A percentile compares a stretch with the other conserved stretches of the same genome.
Conservation (phyloP, 2,113 vertebrate species). For the Pungitius pungitius region DNA sequence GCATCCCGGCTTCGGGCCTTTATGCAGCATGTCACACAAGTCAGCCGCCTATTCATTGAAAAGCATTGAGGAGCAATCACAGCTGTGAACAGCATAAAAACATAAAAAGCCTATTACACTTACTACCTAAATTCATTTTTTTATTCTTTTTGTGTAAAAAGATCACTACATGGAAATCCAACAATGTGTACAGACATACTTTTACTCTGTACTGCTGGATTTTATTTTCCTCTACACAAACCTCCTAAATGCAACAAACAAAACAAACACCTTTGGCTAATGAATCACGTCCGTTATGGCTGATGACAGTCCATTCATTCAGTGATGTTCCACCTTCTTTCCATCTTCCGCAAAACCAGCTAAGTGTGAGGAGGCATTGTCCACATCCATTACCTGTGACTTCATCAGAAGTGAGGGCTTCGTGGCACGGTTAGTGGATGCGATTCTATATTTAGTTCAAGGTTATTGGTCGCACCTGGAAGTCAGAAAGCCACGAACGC, state of each 20-base stretch:
- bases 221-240: neutral
- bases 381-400: neutral
- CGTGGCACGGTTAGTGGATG: neutral
- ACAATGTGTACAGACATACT: neutral
- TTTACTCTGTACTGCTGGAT: neutral
- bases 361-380: slow-evolving; percentile 17
- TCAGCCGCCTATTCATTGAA: slow-evolving; percentile 24
- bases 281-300: slow-evolving; percentile 29
- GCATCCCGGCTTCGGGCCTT: slow-evolving; percentile 11
- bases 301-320: slow-evolving; percentile 25
- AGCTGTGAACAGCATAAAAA: neutral
- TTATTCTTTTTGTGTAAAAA: slow-evolving; percentile 19
- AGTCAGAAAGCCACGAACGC: neutral
- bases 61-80: slow-evolving; percentile 12
- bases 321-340: slow-evolving; percentile 29
- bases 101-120: neutral
- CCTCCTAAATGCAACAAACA: slow-evolving; percentile 17
- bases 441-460: slow-evolving; percentile 19
- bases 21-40: slow-evolving; percentile 27
- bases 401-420: slow-evolving; percentile 23
- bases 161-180: slow-evolving; percentile 26
- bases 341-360: slow-evolving; percentile 15
- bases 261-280: slow-evolving; percentile 15
- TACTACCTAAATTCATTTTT: neutral
- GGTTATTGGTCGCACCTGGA: slow-evolving; percentile 18